Evolutionary conservation across 2,113 vertebrate species (phyloP), one percentile per base, ranked within the genome.

Genomic region (Gulo gulo): DNA sequence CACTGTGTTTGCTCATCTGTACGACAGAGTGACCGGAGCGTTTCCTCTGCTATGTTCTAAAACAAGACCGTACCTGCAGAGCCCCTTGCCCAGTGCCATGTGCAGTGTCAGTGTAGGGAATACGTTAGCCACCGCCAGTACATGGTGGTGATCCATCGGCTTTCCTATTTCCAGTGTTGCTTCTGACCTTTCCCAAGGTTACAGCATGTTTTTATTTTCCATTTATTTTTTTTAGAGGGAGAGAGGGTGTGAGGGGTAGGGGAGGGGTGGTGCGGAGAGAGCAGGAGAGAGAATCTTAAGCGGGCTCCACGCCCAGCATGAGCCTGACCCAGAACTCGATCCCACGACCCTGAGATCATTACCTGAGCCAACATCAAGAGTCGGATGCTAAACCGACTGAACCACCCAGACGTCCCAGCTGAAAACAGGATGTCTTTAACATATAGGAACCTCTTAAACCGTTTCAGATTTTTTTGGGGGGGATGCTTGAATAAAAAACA

Each of bases 11-110:
- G 52, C 50, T 78, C 2, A 1, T n/a, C 14, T 65, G 23, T 24
- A 4, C 21, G 12, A 1, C 24, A 42, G 24, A 29, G 20, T 23
- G 11, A n/a, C 29, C 14, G 0, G 7, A 1, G 2, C 18, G 7
- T 21, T 26, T 26, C 67, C 14, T 1, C 4, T 1, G 36, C 57
- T 69, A 29, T 29, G 52, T 24, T 57, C 14, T 3, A 0, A 4
- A 12, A 18, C 9, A 3, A 50, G 23, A 4, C 29, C 1, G 1
- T 0, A 23, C 34, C 63, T 42, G 7, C 6, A 3, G 47, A 0
- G 59, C 20, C 20, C 42, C 10, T 69, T 52, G 71, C 76, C 20
- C n/a, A 52, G 18, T 2, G 18, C 18, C 23, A 1, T 0, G 2
- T 12, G 42, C 42, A 42, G 18, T 24, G 7, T 9, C 5, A 26